Conservation (phyloP, 1,140 invertebrate species). For the Ptiloglossa arizonensis region DNA sequence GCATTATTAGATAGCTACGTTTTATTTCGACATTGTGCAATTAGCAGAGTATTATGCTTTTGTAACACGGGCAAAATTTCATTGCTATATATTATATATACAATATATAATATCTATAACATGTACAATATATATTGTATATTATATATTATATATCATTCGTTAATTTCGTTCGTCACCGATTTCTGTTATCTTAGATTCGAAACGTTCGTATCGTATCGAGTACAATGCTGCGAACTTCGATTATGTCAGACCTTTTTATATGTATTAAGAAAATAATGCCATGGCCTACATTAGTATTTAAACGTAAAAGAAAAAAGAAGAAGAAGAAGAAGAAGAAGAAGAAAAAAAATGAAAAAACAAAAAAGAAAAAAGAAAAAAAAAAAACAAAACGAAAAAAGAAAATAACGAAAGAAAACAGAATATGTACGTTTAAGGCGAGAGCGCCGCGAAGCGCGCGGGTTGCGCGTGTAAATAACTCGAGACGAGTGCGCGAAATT, state of each 20-base stretch:
- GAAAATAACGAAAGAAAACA: too few relatives aligned
- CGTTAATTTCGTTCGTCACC: neutral
- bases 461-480: conserved; percentile 41
- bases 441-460: conserved; percentile 22
- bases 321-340: conserved; percentile 23
- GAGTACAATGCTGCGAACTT: neutral
- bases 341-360: too few relatives aligned
- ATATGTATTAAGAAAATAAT: conserved; percentile 63
- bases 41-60: conserved; percentile 7
- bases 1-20: conserved; percentile 8
- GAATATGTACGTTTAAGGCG: neutral
- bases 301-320: conserved; percentile 64
- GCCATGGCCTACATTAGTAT: conserved; percentile 73
- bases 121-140: too few relatives aligned
- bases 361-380: conserved; percentile 38
- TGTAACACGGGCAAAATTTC: neutral
- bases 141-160: too few relatives aligned
- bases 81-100: too few relatives aligned
- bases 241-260: conserved; percentile 62
- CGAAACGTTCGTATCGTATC: neutral
- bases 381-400: conserved; percentile 37
- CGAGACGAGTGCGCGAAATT: neutral
- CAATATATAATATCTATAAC: too few relatives aligned
- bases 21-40: conserved; percentile 9
- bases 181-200: conserved; percentile 10